Percentiles rank a stretch among this genome's conserved stretches.
Conservation (phyloP, 2,797 vertebrate genomes). For the Alauda arvensis region DNA sequence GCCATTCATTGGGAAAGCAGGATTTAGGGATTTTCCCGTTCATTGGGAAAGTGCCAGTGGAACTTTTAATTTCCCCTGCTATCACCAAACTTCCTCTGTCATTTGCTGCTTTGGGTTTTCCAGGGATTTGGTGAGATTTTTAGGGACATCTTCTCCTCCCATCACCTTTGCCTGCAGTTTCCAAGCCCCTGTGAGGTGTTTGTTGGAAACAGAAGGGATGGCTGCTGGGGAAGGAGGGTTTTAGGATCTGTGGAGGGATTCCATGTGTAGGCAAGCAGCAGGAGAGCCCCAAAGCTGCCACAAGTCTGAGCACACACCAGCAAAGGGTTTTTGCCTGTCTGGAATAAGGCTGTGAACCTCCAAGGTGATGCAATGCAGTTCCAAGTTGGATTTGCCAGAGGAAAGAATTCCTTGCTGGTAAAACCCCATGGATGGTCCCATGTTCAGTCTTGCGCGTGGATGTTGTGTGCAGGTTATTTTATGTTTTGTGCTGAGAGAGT, state of each 20-base stretch:
- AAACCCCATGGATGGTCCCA: fast-evolving
- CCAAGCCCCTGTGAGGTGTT: not conserved
- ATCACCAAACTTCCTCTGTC: not conserved
- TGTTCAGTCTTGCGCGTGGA: not conserved
- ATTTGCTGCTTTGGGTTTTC: not conserved
- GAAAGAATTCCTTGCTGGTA: not conserved
- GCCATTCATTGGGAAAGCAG: not conserved
- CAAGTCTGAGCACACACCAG: not conserved
- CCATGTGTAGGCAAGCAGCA: not conserved
- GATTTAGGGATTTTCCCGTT: too few species aligned
- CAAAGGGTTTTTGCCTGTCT: not conserved
- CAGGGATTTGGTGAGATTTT: not conserved
- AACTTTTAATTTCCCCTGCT: not conserved
- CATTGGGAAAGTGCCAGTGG: not conserved
- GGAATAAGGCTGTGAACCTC: not conserved
- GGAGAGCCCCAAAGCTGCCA: not conserved
- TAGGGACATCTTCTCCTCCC: not conserved
- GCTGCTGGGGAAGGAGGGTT: not conserved
- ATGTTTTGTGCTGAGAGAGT: not conserved
- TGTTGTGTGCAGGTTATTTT: not conserved
- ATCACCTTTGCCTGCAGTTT: not conserved
- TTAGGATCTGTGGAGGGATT: not conserved
- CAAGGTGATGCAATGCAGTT: not conserved
- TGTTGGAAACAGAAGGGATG: not conserved
- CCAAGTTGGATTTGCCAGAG: not conserved